These are phyloP conservation scores for Pygathrix nemaeus DNA, from an alignment of 2,113 vertebrate genomes.

Conservation along the genomic window DNA sequence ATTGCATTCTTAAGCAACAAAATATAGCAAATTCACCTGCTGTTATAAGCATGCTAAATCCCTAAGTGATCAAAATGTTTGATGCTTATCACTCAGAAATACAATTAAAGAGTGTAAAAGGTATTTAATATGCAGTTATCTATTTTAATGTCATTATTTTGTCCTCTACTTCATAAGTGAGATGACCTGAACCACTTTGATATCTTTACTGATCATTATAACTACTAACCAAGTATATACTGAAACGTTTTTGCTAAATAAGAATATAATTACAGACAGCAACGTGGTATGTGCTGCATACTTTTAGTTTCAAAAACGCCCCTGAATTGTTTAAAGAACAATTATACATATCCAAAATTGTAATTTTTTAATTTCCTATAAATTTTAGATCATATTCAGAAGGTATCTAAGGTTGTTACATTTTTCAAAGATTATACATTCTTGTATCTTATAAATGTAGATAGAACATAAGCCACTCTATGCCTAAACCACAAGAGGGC, in stretches of 20 bases:
- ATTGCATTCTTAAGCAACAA: not conserved
- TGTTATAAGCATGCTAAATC: not conserved
- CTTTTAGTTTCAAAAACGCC: not conserved
- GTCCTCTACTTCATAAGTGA: not conserved
- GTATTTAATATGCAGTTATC: not conserved
- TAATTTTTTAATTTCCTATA: not conserved
- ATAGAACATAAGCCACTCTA: not conserved
- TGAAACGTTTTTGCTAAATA: not conserved
- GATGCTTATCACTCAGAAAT: not conserved
- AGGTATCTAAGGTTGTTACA: not conserved
- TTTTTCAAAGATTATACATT: not conserved
- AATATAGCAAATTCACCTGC: not conserved
- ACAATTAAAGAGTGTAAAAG: not conserved
- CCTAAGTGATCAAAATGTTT: not conserved
- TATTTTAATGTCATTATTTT: constrained; percentile 22
- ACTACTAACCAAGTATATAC: not conserved
- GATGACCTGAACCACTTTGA: not conserved
- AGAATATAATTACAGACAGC: not conserved
- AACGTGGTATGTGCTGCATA: not conserved
- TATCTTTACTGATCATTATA: not conserved
- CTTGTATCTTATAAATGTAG: not conserved
- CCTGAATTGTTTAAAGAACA: not conserved
- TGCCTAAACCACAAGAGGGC: constrained; percentile 74
- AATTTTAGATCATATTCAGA: not conserved
- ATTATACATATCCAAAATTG: not conserved